Percentiles rank a stretch among this genome's conserved stretches.
These are phyloP conservation scores for Netelia melanura DNA, from an alignment of 2,888 invertebrate species.

Conservation along the genomic window DNA sequence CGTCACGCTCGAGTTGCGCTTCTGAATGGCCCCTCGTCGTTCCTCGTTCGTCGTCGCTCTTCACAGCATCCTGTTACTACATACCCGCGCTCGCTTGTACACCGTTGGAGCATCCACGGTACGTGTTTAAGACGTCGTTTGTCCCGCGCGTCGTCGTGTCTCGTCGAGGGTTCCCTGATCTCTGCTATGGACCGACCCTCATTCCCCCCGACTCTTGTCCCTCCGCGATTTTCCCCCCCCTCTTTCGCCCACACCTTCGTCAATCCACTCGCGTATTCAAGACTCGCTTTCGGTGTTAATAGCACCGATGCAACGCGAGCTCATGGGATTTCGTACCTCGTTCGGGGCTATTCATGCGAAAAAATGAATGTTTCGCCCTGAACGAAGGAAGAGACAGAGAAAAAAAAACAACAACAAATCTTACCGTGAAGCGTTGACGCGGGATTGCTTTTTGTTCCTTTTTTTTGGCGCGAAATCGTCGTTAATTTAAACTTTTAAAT, in stretches of 20 bases:
- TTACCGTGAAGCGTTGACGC: too few species aligned
- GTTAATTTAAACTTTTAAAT: constrained; percentile 43
- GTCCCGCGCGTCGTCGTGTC: constrained; percentile 51
- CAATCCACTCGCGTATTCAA: constrained; percentile 64
- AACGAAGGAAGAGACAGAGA: constrained; percentile 13
- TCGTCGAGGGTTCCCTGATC: constrained; percentile 63
- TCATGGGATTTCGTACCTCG: constrained; percentile 44
- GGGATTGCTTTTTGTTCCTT: not conserved
- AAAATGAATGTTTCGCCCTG: constrained; percentile 57
- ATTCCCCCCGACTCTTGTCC: constrained; percentile 4
- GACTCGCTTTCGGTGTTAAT: constrained; percentile 66
- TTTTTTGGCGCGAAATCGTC: constrained; percentile 21
- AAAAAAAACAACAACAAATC: too few species aligned
- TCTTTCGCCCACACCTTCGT: not conserved
- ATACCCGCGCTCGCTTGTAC: constrained; percentile 27
- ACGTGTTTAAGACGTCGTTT: constrained; percentile 69
- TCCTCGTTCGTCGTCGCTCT: constrained; percentile 37
- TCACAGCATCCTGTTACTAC: constrained; percentile 36
- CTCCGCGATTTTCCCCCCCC: constrained; percentile 22
- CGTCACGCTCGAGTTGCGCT: constrained; percentile 63
- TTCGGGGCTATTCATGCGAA: constrained; percentile 61
- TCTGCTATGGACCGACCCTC: constrained; percentile 46
- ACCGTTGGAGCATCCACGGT: constrained; percentile 44
- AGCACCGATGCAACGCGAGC: constrained; percentile 61
- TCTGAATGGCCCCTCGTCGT: constrained; percentile 62